These are phyloP conservation scores for Dorcus hopei DNA, from an alignment of 2,888 invertebrate species.

Conservation along the genomic window DNA sequence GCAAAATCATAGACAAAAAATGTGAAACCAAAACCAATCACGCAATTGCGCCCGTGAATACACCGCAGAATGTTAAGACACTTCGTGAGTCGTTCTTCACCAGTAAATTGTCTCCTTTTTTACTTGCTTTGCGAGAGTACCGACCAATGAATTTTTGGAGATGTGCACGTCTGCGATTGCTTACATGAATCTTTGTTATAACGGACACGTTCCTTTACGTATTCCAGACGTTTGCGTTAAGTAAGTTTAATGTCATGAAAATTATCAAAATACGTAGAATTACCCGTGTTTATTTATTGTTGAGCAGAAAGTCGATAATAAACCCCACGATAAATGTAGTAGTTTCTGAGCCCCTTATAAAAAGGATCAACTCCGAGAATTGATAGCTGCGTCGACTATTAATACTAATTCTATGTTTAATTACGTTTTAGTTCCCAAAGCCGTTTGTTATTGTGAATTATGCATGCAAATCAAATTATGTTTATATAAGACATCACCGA, in stretches of 20 bases:
- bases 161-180: conserved; percentile 77
- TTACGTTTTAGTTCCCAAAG: no score
- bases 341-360: no score
- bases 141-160: conserved; percentile 58
- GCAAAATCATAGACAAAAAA: conserved; percentile 42
- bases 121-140: conserved; percentile 66
- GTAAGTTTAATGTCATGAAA: conserved; percentile 51
- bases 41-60: conserved; percentile 12
- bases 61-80: conserved; percentile 33
- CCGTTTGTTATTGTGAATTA: no score
- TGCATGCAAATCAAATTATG: no score
- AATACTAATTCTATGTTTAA: no score
- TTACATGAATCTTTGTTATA: conserved; percentile 76
- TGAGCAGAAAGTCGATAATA: no score
- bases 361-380: no score
- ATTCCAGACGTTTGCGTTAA: conserved; percentile 78
- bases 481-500: no score
- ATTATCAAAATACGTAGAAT: neutral
- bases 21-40: conserved; percentile 22
- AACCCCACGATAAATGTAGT: no score
- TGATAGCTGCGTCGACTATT: no score
- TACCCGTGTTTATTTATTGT: no score
- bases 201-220: conserved; percentile 70
- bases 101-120: conserved; percentile 66
- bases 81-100: conserved; percentile 66